Evolutionary conservation across 2,113 vertebrate species (phyloP).

Genomic region (Tupaia tana): DNA sequence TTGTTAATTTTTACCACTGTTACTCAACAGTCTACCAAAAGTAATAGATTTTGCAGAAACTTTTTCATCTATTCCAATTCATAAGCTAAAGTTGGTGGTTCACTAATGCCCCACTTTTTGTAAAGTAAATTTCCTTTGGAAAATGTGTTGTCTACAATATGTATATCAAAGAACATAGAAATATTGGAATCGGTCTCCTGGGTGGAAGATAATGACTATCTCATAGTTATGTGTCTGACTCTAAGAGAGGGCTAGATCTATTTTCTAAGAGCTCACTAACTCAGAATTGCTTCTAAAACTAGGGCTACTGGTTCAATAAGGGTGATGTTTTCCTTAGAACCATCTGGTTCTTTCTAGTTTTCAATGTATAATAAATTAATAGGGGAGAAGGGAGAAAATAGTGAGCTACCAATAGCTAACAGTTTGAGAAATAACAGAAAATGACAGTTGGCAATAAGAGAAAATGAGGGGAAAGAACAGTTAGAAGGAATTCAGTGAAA

Average conservation of each 20-base stretch:
- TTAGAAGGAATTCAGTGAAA: neutral
- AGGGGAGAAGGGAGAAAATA: neutral
- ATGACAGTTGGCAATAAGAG: neutral
- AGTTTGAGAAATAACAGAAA: neutral
- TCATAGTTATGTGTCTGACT: neutral
- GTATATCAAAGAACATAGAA: neutral
- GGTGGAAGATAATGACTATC: neutral
- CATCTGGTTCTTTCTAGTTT: neutral
- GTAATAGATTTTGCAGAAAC: conserved; percentile 31
- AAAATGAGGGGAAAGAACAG: neutral
- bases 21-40: neutral
- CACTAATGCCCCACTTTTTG: neutral
- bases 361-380: neutral
- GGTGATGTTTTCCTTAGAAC: neutral
- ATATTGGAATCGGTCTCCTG: neutral
- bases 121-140: neutral
- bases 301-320: neutral
- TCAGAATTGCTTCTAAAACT: conserved; percentile 8
- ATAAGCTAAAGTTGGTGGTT: neutral
- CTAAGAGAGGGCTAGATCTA: neutral
- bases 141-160: neutral
- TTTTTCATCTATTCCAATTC: neutral
- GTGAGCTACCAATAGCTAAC: neutral
- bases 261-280: neutral
- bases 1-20: neutral